These are phyloP conservation scores for Agelastica alni DNA, from an alignment of 2,888 invertebrate species.

Conservation along the genomic window DNA sequence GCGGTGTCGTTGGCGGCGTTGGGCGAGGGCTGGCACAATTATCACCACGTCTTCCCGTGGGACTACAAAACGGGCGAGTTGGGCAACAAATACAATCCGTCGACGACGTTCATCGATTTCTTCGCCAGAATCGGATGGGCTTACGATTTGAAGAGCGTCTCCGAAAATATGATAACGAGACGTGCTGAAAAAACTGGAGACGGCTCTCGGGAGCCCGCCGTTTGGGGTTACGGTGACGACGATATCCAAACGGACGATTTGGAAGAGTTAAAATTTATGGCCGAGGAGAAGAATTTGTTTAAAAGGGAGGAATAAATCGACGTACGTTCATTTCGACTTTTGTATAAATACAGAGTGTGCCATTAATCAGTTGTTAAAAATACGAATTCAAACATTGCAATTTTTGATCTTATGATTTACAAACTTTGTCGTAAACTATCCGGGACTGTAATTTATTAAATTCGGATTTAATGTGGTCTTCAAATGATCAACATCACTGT, in stretches of 20 bases:
- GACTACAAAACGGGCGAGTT: conserved; percentile 63
- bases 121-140: conserved; percentile 82
- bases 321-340: too few relatives aligned
- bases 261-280: conserved; percentile 61
- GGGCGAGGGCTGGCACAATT: conserved; percentile 86
- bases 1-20: conserved; percentile 75
- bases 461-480: too few relatives aligned
- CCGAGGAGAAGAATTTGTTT: conserved; percentile 42
- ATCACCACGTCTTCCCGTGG: conserved; percentile 75
- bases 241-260: conserved; percentile 63
- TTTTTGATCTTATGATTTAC: too few relatives aligned
- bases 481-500: too few relatives aligned
- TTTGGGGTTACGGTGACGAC: conserved; percentile 69
- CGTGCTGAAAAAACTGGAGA: conserved; percentile 65
- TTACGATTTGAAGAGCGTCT: conserved; percentile 74
- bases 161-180: conserved; percentile 62
- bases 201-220: conserved; percentile 58
- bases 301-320: conserved; percentile 16
- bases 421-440: too few relatives aligned
- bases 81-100: conserved; percentile 64
- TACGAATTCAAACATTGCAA: too few relatives aligned
- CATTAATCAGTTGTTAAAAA: too few relatives aligned
- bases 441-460: too few relatives aligned
- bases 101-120: conserved; percentile 79
- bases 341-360: too few relatives aligned